Evolutionary conservation across 1,140 invertebrate species (phyloP), one percentile per base, ranked within the genome.

Genomic region (Heliconius himera): DNA sequence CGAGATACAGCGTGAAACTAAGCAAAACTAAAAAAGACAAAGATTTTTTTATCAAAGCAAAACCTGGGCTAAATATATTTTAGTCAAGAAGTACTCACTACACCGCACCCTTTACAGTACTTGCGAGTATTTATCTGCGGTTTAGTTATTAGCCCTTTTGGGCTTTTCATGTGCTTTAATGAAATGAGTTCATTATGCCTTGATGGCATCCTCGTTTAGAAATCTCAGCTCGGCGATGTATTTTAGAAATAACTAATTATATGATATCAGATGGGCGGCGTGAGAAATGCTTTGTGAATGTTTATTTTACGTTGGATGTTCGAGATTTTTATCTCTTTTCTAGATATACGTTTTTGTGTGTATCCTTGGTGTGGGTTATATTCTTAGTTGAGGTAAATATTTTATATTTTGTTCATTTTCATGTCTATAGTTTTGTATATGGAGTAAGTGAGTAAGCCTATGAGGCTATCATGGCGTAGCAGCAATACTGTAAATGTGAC

Each of bases 61-160:
- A 46, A 46, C 41, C 41, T 13, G 11, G 13, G 41, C 41, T 46
- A 49, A 66, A 38, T 56, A 29, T 29, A 41, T 36, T 18, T 71
- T 22, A 26, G 4, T 41, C 13, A 56, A 2, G 22, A 16, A 16
- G 66, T 9, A n/a, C 78, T 13, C 74, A 46, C 41, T 80, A 70
- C 9, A 26, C 22, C 49, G 4, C 36, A 51, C 41, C 33, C 73
- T 20, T 80, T 80, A 46, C 5, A 36, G 49, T 80, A 76, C 78
- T 76, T 56, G 74, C 60, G 78, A 72, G 73, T 80, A 76, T 80
- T 80, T 80, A 80, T 80, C 78, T 76, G 60, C 36, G 78, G 78
- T 76, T 80, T 80, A 80, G 70, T 80, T 80, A 80, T 80, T 80
- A 80, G 78, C 74, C 74, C 74, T 80, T 76, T 76, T n/a, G 74